Base-by-base conservation (phyloP, 2,113 vertebrate species). In the Scartelaos histophorus region DNA sequence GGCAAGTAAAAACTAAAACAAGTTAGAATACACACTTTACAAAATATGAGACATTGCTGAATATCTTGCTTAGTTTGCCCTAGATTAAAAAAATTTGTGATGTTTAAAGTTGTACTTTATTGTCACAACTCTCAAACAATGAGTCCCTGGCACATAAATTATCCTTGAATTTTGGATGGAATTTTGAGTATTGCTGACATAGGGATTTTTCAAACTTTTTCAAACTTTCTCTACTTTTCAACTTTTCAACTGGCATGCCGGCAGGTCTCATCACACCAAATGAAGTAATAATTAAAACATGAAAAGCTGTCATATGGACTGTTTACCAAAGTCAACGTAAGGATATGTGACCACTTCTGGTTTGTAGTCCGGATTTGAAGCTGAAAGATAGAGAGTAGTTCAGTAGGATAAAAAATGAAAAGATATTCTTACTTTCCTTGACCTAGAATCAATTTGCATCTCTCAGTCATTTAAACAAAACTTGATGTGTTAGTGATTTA, bases 331-430 rank as follows among this genome's bases (percentile, higher is more conserved):
- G 87, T 98, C 96, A 80, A 75, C 89, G 81, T 94, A 95, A 70
- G 97, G 96, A 88, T 97, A 96, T 56, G 94, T 90, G 24, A 97
- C 89, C 53, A 97, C 87, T 86, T 98, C 96, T 45, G 95, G 93
- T 85, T 89, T 90, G 56, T 94, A 93, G 22, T 89, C 92, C 70
- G 87, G 85, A 69, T 92, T 94, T 66, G 81, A 91, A 82, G 81
- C 93, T 91, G 79, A 43, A 66, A 81, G 38, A 45, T 4, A 76
- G 17, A 57, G 7, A 53, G 19, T n/a, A 53, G 7, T 7, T 53
- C 17, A 53, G 38, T 58, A 58, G 12, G 38, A 56, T 70, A 56
- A 24, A 25, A 56, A 0, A n/a, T 12, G 46, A 29, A 49, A 43
- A 25, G 12, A 4, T 46, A 9, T 83, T 82, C 71, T 73, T 13